These are phyloP conservation scores for Bembecia ichneumoniformis DNA, from an alignment of 2,888 invertebrate species.

Conservation along the genomic window DNA sequence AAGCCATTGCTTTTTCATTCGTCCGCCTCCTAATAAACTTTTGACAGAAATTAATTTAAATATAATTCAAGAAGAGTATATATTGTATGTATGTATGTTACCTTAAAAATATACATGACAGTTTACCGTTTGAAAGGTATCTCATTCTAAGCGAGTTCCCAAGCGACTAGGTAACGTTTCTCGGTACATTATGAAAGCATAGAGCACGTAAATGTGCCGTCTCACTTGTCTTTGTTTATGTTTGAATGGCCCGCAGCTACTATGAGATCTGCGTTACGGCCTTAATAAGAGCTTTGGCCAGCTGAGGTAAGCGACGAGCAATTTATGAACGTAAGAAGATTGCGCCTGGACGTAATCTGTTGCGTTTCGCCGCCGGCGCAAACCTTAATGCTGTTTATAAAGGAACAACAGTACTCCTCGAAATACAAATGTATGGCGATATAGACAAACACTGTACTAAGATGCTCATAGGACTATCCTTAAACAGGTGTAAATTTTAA, in stretches of 20 bases:
- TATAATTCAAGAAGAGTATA: too few relatives aligned
- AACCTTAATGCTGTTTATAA: constrained; percentile 5
- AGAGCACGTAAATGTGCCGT: constrained; percentile 3
- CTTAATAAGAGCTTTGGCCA: constrained; percentile 17
- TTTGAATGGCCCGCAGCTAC: not conserved
- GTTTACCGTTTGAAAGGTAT: too few relatives aligned
- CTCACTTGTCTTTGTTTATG: constrained; percentile 7
- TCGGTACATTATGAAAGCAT: constrained; percentile 10
- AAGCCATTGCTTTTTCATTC: too few relatives aligned
- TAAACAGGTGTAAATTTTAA: too few relatives aligned
- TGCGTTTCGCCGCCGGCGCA: constrained; percentile 14
- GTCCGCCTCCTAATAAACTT: too few relatives aligned
- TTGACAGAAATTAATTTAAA: too few relatives aligned
- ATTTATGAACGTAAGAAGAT: constrained; percentile 61
- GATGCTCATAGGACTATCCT: too few relatives aligned
- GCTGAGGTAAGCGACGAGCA: constrained; percentile 38
- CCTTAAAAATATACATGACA: too few relatives aligned
- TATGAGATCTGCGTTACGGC: constrained; percentile 6
- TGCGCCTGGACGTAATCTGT: constrained; percentile 34
- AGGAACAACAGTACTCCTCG: not conserved
- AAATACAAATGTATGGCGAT: not conserved
- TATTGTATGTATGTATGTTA: too few relatives aligned
- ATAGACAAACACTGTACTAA: not conserved
- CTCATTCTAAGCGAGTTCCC: not conserved
- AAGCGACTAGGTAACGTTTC: constrained; percentile 4